These are phyloP conservation scores for Galerucella pusilla DNA, from an alignment of 2,888 invertebrate species.

Conservation along the genomic window DNA sequence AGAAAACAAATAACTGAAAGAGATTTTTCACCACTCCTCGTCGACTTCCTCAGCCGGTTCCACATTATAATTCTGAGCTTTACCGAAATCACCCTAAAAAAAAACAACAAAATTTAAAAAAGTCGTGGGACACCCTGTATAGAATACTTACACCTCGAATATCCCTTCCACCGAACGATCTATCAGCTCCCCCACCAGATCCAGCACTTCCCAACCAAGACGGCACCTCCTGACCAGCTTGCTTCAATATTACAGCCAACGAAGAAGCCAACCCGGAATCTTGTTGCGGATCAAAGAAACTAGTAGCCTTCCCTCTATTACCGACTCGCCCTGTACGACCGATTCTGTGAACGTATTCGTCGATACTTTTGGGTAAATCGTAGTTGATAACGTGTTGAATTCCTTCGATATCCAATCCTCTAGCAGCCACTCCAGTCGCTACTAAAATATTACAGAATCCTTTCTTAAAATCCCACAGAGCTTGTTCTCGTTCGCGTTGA, in stretches of 20 bases:
- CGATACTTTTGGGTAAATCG: slow-evolving; percentile 89
- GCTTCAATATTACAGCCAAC: slow-evolving; percentile 79
- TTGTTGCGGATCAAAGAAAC: slow-evolving; percentile 77
- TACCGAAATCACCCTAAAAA: slow-evolving; percentile 55
- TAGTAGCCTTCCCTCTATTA: slow-evolving; percentile 86
- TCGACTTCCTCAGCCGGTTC: slow-evolving; percentile 66
- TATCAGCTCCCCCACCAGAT: slow-evolving; percentile 65
- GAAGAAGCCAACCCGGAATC: slow-evolving; percentile 73
- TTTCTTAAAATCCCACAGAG: slow-evolving; percentile 81
- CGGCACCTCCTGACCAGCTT: slow-evolving; percentile 84
- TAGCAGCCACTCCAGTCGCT: slow-evolving; percentile 94
- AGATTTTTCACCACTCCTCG: slow-evolving; percentile 68
- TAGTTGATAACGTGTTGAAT: slow-evolving; percentile 92
- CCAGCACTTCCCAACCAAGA: slow-evolving; percentile 74
- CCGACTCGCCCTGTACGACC: slow-evolving; percentile 94
- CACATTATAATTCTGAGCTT: slow-evolving; percentile 50
- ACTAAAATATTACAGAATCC: slow-evolving; percentile 80
- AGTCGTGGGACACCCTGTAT: no score
- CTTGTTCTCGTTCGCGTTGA: slow-evolving; percentile 79
- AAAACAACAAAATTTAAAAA: slow-evolving; percentile 28
- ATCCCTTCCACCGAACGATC: slow-evolving; percentile 79
- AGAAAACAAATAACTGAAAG: slow-evolving; percentile 10
- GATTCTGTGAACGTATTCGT: slow-evolving; percentile 95
- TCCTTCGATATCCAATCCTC: slow-evolving; percentile 91
- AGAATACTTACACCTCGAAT: slow-evolving; percentile 70